These are phyloP conservation scores for Syngnathus rostellatus DNA, from an alignment of 2,797 vertebrate genomes.

Conservation along the genomic window DNA sequence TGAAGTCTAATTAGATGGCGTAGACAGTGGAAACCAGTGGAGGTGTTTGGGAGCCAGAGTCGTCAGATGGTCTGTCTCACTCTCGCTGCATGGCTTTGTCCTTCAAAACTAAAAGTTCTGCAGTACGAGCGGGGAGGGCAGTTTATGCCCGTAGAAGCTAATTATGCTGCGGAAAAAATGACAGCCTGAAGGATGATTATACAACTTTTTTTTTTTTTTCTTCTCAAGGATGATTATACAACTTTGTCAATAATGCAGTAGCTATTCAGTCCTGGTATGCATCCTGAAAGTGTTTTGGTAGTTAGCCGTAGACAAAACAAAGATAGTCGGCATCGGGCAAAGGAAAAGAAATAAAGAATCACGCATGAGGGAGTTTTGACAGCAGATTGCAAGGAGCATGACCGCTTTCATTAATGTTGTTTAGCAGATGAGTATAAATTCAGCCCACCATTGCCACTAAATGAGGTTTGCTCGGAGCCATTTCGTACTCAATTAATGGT, in stretches of 20 bases:
- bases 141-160: conserved; percentile 8
- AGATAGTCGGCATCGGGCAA: background rate
- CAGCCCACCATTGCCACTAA: background rate
- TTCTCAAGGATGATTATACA: background rate
- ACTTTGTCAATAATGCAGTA: background rate
- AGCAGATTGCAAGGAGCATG: background rate
- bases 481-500: background rate
- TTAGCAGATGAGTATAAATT: background rate
- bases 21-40: conserved; percentile 64
- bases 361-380: background rate
- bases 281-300: no score
- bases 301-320: background rate
- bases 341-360: background rate
- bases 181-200: background rate
- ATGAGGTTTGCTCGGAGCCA: background rate
- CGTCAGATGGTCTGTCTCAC: conserved; percentile 65
- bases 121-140: conserved; percentile 18
- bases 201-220: background rate
- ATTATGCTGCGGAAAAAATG: conserved; percentile 6
- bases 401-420: background rate
- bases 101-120: conserved; percentile 66
- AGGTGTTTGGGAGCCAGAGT: conserved; percentile 52
- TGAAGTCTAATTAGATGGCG: conserved; percentile 78
- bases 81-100: conserved; percentile 62
- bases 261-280: no score